phyloP scores from a whole-genome alignment of 2,888 invertebrate species.

The Hofmannophila pseudospretella region DNA sequence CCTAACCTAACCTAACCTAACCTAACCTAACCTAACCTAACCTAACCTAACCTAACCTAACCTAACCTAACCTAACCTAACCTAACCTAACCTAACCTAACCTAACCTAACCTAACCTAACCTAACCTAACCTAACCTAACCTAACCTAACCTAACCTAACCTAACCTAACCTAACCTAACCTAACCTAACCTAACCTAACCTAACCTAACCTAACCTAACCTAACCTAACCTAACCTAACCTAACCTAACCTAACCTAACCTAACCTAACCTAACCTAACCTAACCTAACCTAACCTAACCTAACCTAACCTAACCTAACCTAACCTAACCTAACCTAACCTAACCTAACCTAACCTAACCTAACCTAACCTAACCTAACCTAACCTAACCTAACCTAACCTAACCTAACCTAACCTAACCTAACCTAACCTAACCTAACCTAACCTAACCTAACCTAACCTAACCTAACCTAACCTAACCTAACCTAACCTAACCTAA shows the following conservation, averaged over 20 bases:
- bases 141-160: background rate
- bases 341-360: conserved; percentile 16
- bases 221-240: conserved; percentile 14
- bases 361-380: conserved; percentile 10
- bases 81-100: conserved; percentile 1
- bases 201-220: background rate
- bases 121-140: conserved; percentile 1
- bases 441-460: conserved; percentile 16
- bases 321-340: conserved; percentile 17
- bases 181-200: background rate
- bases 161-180: background rate
- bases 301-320: conserved; percentile 15
- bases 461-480: conserved; percentile 20
- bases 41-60: too few species aligned
- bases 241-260: conserved; percentile 13
- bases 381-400: conserved; percentile 20
- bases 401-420: conserved; percentile 19
- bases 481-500: conserved; percentile 13
- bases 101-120: background rate
- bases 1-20: conserved; percentile 2
- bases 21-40: too few species aligned
- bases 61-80: background rate
- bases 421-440: conserved; percentile 13
- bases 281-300: conserved; percentile 14
- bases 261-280: conserved; percentile 13